A percentile compares a stretch with the other conserved stretches of the same genome.
Conservation (phyloP, 2,888 invertebrate genomes). For the Diabrotica balteata region DNA sequence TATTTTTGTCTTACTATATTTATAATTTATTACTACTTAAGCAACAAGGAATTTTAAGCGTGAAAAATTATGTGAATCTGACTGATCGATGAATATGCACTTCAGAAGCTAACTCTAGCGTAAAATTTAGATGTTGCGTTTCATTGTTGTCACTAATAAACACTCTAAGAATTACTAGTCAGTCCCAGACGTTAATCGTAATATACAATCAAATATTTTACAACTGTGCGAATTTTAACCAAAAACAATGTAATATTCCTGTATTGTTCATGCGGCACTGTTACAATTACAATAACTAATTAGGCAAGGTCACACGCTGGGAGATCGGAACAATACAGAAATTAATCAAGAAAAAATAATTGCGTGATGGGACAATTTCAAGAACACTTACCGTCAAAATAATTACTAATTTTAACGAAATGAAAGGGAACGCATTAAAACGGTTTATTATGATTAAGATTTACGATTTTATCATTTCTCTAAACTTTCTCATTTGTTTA, state of each 20-base stretch:
- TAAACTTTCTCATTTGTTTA: neutral
- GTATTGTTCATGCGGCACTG: constrained; percentile 4
- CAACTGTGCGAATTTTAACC: constrained; percentile 1
- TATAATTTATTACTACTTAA: no score
- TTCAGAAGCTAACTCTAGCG: no score
- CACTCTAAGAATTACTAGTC: no score
- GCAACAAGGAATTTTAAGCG: no score
- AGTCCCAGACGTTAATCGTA: no score
- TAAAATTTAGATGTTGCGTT: no score
- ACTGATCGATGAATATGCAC: no score
- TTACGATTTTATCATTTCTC: no score
- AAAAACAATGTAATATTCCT: constrained; percentile 1
- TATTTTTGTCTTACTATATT: no score
- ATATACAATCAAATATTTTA: neutral
- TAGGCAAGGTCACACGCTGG: constrained; percentile 5
- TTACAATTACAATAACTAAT: constrained; percentile 9
- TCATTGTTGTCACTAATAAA: no score
- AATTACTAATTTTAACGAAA: neutral
- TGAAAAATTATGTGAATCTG: no score
- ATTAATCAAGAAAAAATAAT: constrained; percentile 4
- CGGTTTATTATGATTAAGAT: no score
- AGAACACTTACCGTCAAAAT: constrained; percentile 2
- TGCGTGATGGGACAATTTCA: constrained; percentile 11
- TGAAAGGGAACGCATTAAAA: neutral
- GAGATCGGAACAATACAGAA: constrained; percentile 8